Evolutionary conservation across 2,888 invertebrate genomes (phyloP).

Genomic region (Athalia circularis): DNA sequence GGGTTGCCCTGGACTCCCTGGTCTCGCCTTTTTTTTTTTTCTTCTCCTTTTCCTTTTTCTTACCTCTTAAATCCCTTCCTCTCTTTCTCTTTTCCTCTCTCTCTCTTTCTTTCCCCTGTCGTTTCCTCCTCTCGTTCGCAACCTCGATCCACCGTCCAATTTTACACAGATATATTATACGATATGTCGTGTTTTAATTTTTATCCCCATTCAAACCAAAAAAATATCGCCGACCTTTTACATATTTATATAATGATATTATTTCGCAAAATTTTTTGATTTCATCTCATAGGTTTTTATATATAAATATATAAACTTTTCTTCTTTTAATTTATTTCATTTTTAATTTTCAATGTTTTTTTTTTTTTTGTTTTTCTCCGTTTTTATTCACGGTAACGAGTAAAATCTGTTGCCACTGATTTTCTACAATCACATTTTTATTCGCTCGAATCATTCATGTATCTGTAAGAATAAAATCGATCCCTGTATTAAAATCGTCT

Average conservation of each 20-base stretch:
- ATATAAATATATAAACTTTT: background rate
- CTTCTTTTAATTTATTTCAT: background rate
- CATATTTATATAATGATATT: background rate
- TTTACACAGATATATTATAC: background rate
- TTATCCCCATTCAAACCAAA: background rate
- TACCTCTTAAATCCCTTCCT: constrained; percentile 47
- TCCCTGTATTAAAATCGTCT: no score
- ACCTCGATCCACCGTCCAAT: background rate
- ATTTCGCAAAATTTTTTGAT: background rate
- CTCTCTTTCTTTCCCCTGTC: constrained; percentile 23
- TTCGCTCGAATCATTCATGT: no score
- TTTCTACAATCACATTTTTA: no score
- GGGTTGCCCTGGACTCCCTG: constrained; percentile 40
- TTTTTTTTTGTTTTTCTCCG: background rate
- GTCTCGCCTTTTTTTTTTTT: constrained; percentile 36
- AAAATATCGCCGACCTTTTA: background rate
- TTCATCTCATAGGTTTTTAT: background rate
- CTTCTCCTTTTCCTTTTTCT: constrained; percentile 22
- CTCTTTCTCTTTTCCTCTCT: constrained; percentile 46
- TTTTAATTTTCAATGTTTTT: background rate
- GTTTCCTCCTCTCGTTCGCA: constrained; percentile 46
- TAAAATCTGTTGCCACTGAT: no score
- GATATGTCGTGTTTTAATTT: background rate
- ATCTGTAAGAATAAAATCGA: no score
- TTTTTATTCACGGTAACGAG: background rate